phyloP scores from a whole-genome alignment of 2,797 vertebrate species.

The Chrosomus eos region DNA sequence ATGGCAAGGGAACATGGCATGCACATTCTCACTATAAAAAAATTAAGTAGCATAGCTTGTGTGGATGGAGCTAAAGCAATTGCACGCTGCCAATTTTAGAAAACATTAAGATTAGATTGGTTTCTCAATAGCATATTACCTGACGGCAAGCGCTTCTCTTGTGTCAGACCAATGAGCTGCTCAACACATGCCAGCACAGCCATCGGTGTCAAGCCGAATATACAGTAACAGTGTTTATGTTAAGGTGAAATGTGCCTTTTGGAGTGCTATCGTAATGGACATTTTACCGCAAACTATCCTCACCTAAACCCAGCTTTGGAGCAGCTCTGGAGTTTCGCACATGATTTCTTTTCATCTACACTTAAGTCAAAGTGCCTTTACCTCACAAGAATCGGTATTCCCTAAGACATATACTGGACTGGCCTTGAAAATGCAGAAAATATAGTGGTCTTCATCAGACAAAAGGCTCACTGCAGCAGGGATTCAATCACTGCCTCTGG shows the following conservation, averaged over 20 bases:
- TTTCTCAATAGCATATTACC: conserved; percentile 39
- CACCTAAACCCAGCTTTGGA: conserved; percentile 11
- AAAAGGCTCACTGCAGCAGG: conserved; percentile 88
- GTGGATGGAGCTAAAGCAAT: conserved; percentile 31
- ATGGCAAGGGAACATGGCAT: conserved; percentile 54
- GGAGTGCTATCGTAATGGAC: neutral
- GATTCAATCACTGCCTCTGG: conserved; percentile 92
- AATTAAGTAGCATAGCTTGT: conserved; percentile 43
- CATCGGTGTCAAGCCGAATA: conserved; percentile 23
- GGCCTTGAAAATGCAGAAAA: conserved; percentile 16
- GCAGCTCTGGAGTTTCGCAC: conserved; percentile 28
- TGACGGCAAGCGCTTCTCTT: conserved; percentile 19
- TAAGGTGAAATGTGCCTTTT: conserved; percentile 24
- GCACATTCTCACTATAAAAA: conserved; percentile 48
- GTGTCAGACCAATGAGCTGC: conserved; percentile 28
- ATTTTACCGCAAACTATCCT: neutral
- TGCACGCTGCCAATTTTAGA: conserved; percentile 27
- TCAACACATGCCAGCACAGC: neutral
- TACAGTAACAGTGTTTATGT: conserved; percentile 47
- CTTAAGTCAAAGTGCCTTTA: conserved; percentile 36
- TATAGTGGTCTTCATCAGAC: conserved; percentile 2
- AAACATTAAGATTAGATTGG: conserved; percentile 42
- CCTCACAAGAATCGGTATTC: conserved; percentile 25
- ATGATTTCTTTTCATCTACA: conserved; percentile 12
- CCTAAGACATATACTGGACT: conserved; percentile 50